These are phyloP conservation scores for Gambusia affinis DNA, from an alignment of 2,113 vertebrate genomes.

Conservation along the genomic window DNA sequence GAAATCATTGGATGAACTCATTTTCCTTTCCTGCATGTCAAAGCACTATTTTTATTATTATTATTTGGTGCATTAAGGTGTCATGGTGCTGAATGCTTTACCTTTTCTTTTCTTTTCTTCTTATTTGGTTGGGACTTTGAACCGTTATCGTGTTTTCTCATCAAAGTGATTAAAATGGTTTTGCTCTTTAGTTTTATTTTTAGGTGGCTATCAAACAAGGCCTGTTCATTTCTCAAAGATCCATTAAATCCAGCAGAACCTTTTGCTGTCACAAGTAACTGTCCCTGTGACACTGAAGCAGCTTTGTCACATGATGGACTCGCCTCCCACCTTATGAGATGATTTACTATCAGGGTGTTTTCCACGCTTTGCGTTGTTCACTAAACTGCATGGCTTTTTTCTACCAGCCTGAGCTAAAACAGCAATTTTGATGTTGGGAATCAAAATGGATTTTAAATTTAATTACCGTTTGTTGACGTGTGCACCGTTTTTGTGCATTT, in stretches of 20 bases:
- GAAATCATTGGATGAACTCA: conserved; percentile 8
- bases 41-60: conserved; percentile 42
- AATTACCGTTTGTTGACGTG: conserved; percentile 10
- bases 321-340: conserved; percentile 9
- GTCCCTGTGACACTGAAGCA: neutral
- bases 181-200: neutral
- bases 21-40: conserved; percentile 62
- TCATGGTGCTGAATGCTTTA: conserved; percentile 36
- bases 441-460: conserved; percentile 63
- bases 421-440: conserved; percentile 64
- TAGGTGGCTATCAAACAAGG: neutral
- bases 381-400: conserved; percentile 74
- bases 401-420: conserved; percentile 26
- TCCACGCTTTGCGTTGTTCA: conserved; percentile 16
- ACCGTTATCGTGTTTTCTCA: neutral
- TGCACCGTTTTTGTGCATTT: conserved; percentile 32
- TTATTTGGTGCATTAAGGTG: conserved; percentile 32
- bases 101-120: conserved; percentile 1
- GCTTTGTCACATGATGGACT: conserved; percentile 21
- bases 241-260: neutral
- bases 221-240: neutral
- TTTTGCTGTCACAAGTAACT: neutral
- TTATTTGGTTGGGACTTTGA: conserved; percentile 26
- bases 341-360: neutral
- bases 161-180: neutral